These are phyloP conservation scores for Drosophila nigricruria DNA, from an alignment of 2,888 invertebrate genomes.

Conservation along the genomic window DNA sequence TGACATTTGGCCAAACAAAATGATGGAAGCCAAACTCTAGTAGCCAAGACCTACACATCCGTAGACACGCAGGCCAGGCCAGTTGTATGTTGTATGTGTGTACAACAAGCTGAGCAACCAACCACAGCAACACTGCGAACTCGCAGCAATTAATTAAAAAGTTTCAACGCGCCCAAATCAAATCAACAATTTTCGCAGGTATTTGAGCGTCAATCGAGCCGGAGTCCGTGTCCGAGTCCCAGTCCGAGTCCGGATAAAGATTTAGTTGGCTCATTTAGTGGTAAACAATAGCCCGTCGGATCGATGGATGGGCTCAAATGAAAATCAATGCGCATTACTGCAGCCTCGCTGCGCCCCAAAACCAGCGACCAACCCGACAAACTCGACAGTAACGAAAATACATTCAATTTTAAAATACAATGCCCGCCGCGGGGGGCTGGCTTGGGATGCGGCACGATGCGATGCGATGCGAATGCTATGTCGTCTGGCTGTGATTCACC, in stretches of 20 bases:
- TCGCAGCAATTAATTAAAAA: conserved; percentile 77
- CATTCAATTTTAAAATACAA: conserved; percentile 70
- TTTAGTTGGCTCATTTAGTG: conserved; percentile 22
- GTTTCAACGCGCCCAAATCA: conserved; percentile 66
- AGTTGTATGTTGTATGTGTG: too few relatives aligned
- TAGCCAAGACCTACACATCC: conserved; percentile 25
- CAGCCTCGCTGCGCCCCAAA: conserved; percentile 72
- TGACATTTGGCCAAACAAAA: conserved; percentile 57
- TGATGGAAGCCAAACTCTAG: conserved; percentile 23
- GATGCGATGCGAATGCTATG: conserved; percentile 12
- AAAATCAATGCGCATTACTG: conserved; percentile 81
- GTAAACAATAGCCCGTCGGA: conserved; percentile 23
- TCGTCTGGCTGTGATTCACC: conserved; percentile 28
- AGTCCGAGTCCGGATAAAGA: conserved; percentile 8
- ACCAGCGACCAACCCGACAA: conserved; percentile 33
- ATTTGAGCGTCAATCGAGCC: conserved; percentile 59
- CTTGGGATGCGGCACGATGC: neutral
- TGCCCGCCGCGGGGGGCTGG: conserved; percentile 32
- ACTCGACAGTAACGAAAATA: conserved; percentile 64
- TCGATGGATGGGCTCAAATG: conserved; percentile 51
- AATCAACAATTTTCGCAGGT: conserved; percentile 71
- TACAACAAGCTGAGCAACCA: conserved; percentile 7
- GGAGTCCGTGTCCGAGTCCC: conserved; percentile 10
- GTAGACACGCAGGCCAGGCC: neutral
- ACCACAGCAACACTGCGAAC: conserved; percentile 33